phyloP scores from a whole-genome alignment of 1,140 invertebrate genomes.

The Hirudo medicinalis region DNA sequence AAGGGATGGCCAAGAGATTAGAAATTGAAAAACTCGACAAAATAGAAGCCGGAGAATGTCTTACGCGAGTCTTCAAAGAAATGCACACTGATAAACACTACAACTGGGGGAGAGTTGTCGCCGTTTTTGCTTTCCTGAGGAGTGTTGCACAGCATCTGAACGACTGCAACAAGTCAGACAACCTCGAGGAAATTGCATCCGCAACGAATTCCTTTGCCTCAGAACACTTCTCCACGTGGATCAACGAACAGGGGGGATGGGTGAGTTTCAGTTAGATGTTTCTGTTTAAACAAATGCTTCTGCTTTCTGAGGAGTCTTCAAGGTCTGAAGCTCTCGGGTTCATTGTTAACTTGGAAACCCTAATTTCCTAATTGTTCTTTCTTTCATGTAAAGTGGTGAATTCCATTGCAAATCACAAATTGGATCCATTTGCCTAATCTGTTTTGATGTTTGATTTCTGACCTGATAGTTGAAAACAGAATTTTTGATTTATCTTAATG shows the following conservation, averaged over 20 bases:
- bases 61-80: conserved; percentile 2
- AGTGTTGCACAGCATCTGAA: background rate
- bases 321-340: too few relatives aligned
- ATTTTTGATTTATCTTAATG: too few relatives aligned
- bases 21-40: background rate
- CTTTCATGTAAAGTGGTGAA: too few relatives aligned
- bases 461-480: too few relatives aligned
- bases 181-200: background rate
- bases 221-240: background rate
- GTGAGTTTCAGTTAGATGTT: background rate
- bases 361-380: too few relatives aligned
- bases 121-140: background rate
- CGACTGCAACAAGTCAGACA: background rate
- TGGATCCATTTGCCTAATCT: too few relatives aligned
- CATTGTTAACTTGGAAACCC: too few relatives aligned
- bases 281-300: too few relatives aligned
- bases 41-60: background rate
- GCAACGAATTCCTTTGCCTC: background rate
- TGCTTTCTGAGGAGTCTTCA: too few relatives aligned
- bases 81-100: background rate
- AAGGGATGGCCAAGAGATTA: conserved; percentile 7
- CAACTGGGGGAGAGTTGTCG: conserved; percentile 1
- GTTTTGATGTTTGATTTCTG: too few relatives aligned
- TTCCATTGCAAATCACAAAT: too few relatives aligned
- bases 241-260: background rate